Evolutionary conservation across 2,797 vertebrate genomes (phyloP).

Genomic region (Anabacerthia variegaticeps): DNA sequence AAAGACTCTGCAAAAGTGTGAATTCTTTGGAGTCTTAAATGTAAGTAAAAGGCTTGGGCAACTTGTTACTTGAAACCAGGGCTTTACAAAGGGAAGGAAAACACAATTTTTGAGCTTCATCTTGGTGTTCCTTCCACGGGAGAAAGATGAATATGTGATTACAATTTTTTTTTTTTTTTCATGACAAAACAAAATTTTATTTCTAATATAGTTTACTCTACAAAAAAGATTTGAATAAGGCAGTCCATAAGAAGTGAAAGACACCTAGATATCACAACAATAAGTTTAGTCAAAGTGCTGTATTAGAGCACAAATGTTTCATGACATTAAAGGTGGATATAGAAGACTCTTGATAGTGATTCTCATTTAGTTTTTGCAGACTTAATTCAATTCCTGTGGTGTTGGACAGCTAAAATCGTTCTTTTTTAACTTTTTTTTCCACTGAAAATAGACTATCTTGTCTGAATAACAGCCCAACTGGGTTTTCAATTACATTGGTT

Average conservation of each 20-base stretch:
- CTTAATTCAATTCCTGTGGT: not conserved
- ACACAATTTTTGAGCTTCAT: not conserved
- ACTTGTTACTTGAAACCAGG: too few relatives aligned
- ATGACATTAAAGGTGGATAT: not conserved
- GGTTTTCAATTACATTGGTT: not conserved
- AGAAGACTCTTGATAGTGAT: not conserved
- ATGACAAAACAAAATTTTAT: not conserved
- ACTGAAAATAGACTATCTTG: not conserved
- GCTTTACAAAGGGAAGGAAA: not conserved
- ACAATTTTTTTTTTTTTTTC: not conserved
- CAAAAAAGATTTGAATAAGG: not conserved
- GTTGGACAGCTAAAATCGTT: not conserved
- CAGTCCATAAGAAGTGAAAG: not conserved
- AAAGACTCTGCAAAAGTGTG: too few relatives aligned
- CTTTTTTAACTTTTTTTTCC: not conserved
- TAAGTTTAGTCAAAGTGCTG: not conserved
- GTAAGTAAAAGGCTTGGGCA: too few relatives aligned
- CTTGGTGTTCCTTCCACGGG: not conserved
- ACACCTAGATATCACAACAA: not conserved
- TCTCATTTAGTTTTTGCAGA: not conserved
- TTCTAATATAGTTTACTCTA: not conserved
- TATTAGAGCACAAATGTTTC: not conserved
- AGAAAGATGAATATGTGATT: not conserved
- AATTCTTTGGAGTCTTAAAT: too few relatives aligned
- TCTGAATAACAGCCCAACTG: not conserved